Evolutionary conservation across 23 tunicate species (phyloP).

Genomic region (Ascidia mentula): DNA sequence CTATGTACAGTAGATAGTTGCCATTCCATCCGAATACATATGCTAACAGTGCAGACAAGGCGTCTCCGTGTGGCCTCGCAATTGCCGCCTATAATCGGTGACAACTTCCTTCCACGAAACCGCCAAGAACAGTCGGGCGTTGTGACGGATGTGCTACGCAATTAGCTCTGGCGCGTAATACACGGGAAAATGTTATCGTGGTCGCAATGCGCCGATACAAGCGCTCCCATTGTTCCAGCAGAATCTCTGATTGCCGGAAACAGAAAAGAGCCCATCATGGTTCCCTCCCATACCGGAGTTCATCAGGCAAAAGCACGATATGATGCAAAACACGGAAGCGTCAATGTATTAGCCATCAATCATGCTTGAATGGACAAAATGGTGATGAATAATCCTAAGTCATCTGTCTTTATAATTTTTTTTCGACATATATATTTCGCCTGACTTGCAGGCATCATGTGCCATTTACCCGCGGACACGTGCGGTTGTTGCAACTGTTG

Average conservation of each 20-base stretch:
- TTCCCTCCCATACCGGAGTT: not conserved
- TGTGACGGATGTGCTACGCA: slow-evolving; percentile 10
- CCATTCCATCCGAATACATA: too few species aligned
- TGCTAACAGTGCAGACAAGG: slow-evolving; percentile 1
- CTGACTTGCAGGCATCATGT: too few species aligned
- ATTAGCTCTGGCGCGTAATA: not conserved
- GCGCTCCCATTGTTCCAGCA: not conserved
- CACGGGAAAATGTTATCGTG: slow-evolving; percentile 1
- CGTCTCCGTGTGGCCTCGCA: not conserved
- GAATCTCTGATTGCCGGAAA: not conserved
- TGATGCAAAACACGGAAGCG: not conserved
- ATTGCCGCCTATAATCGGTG: not conserved
- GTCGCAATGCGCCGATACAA: not conserved
- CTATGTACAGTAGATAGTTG: too few species aligned
- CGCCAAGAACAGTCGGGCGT: not conserved
- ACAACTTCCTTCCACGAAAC: not conserved
- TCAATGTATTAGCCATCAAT: not conserved
- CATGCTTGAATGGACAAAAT: too few species aligned
- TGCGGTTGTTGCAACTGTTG: slow-evolving; percentile 72
- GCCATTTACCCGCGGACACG: slow-evolving; percentile 34
- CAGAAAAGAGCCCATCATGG: not conserved
- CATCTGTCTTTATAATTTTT: too few species aligned
- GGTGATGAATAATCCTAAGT: too few species aligned
- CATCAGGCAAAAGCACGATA: not conserved
- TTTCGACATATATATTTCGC: too few species aligned